These are phyloP conservation scores for Rhinoraja longicauda DNA, from an alignment of 2,797 vertebrate species.

Conservation along the genomic window DNA sequence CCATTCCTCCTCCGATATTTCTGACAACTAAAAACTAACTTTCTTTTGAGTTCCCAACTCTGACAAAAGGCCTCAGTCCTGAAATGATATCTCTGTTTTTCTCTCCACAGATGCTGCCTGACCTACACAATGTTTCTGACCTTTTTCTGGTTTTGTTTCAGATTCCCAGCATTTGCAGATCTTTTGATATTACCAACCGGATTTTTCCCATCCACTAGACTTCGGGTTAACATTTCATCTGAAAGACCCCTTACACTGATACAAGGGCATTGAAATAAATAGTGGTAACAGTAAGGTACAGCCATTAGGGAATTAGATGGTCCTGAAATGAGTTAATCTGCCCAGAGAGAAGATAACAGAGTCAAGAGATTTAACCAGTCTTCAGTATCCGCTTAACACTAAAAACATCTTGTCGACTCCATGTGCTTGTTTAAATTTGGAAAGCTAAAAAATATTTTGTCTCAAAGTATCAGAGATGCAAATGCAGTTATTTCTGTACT, in stretches of 20 bases:
- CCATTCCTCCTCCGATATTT: no score
- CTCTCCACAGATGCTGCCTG: no score
- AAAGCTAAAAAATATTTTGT: neutral
- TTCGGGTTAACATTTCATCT: neutral
- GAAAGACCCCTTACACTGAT: neutral
- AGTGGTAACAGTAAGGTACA: neutral
- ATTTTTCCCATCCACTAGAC: no score
- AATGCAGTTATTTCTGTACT: neutral
- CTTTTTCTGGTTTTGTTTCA: no score
- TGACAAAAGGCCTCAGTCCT: no score
- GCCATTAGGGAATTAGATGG: neutral
- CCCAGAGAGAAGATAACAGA: neutral
- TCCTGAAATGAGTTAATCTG: no score
- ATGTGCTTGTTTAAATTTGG: neutral
- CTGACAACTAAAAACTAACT: no score
- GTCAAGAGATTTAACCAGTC: neutral
- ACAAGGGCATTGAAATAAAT: neutral
- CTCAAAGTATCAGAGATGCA: neutral
- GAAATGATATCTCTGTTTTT: no score
- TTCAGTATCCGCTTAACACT: neutral
- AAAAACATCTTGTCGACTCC: neutral
- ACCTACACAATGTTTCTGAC: no score
- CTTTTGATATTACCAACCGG: no score
- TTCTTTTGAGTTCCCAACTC: no score
- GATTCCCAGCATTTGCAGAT: no score